These are phyloP conservation scores for Pica pica DNA, from an alignment of 2,113 vertebrate genomes.

Conservation along the genomic window DNA sequence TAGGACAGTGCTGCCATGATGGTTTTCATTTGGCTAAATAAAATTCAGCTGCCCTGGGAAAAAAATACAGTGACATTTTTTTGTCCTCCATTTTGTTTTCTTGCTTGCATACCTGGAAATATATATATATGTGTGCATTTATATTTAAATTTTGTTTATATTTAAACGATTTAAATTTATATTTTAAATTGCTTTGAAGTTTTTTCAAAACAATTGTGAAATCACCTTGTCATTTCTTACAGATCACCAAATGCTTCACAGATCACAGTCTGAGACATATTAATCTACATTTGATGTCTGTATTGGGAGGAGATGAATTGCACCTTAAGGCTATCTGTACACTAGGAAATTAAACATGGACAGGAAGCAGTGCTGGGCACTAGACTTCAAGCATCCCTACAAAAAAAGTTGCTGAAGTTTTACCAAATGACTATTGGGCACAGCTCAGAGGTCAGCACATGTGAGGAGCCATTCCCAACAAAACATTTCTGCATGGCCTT, in stretches of 20 bases:
- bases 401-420: background rate
- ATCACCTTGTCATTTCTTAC: conserved; percentile 12
- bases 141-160: background rate
- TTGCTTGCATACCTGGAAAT: background rate
- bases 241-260: background rate
- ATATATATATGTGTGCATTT: background rate
- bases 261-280: background rate
- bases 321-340: background rate
- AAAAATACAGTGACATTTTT: background rate
- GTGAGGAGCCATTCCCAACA: background rate
- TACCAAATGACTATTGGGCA: background rate
- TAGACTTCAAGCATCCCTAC: background rate
- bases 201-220: conserved; percentile 7
- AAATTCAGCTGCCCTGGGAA: background rate
- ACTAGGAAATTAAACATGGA: background rate
- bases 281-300: background rate
- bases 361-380: background rate
- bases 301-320: background rate
- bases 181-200: background rate
- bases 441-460: background rate
- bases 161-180: background rate
- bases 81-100: background rate
- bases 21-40: background rate
- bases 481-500: accelerated
- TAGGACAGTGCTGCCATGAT: background rate